These are phyloP conservation scores for Syrista parreyssii DNA, from an alignment of 2,888 invertebrate genomes.

Conservation along the genomic window DNA sequence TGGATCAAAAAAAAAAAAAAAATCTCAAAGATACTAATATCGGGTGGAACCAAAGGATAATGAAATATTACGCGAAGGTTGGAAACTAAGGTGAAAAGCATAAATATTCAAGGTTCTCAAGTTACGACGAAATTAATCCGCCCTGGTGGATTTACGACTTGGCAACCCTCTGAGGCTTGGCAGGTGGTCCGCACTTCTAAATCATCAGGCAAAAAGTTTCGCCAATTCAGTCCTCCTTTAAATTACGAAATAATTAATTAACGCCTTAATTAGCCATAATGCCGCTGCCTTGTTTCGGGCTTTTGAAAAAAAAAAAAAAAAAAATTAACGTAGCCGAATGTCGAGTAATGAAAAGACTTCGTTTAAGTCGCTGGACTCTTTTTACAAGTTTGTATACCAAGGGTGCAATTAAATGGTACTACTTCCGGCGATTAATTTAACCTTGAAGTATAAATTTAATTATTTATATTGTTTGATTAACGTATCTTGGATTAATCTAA, in stretches of 20 bases:
- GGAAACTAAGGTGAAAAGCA: constrained; percentile 32
- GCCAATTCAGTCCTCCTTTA: constrained; percentile 34
- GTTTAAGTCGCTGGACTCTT: neutral
- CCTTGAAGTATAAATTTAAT: neutral
- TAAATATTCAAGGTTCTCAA: constrained; percentile 52
- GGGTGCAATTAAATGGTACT: no score
- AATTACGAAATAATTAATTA: constrained; percentile 53
- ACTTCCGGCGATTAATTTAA: neutral
- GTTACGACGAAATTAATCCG: constrained; percentile 60
- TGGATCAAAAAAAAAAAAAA: neutral
- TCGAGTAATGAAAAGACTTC: neutral
- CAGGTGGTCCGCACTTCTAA: constrained; percentile 41
- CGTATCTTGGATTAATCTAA: neutral
- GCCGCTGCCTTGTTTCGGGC: constrained; percentile 22
- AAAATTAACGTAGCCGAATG: neutral
- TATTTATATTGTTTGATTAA: neutral
- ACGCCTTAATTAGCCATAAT: constrained; percentile 42
- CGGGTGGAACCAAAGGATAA: neutral
- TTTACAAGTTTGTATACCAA: neutral
- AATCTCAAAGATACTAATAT: neutral
- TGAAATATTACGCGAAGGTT: neutral
- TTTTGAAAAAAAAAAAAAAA: neutral
- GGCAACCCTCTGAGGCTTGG: constrained; percentile 32
- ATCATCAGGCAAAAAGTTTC: constrained; percentile 46
- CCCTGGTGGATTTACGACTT: constrained; percentile 57